Conservation (phyloP, 2,888 invertebrate genomes). For the Drosophila quinaria region DNA sequence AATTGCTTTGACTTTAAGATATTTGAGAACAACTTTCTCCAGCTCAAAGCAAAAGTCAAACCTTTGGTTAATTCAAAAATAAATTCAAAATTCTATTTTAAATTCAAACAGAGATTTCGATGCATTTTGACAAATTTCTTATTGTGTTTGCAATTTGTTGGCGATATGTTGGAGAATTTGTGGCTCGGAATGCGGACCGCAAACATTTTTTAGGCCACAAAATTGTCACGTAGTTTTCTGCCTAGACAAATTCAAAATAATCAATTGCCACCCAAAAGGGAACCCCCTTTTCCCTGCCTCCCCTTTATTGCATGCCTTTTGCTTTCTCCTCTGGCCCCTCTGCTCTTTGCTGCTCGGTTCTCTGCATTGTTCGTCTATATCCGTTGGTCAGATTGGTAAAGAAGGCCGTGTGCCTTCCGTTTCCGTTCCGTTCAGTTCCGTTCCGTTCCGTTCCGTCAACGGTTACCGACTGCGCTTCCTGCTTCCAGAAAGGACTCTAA, state of each 20-base stretch:
- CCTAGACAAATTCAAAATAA: conserved; percentile 2
- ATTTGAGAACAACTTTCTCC: too few relatives aligned
- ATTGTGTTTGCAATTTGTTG: neutral
- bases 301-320: neutral
- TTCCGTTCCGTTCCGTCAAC: neutral
- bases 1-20: neutral
- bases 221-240: conserved; percentile 8
- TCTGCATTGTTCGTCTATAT: conserved; percentile 17
- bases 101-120: too few relatives aligned
- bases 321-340: neutral
- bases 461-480: conserved; percentile 42
- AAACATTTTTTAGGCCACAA: neutral
- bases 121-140: too few relatives aligned
- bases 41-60: too few relatives aligned
- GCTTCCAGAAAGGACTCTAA: conserved; percentile 32
- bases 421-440: conserved; percentile 43
- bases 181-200: neutral
- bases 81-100: too few relatives aligned
- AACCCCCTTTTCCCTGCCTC: neutral
- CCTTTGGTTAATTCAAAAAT: too few relatives aligned
- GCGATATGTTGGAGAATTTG: neutral
- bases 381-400: conserved; percentile 39
- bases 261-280: conserved; percentile 31
- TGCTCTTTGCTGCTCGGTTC: neutral
- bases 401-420: conserved; percentile 62